phyloP scores from a whole-genome alignment of 2,888 invertebrate genomes.

The Diarsia brunnea region DNA sequence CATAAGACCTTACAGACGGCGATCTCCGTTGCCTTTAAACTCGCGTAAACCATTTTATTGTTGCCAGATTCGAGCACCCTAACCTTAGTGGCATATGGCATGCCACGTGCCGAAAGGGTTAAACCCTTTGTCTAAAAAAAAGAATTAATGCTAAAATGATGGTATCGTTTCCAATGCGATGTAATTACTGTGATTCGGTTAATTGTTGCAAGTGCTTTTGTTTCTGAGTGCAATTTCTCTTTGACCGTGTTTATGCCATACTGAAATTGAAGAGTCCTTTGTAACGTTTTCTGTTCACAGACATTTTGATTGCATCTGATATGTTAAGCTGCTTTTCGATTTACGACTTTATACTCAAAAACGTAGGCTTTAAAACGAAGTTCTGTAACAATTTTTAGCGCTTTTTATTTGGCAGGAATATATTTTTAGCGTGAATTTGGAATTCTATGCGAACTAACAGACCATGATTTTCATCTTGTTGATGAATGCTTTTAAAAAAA shows the following conservation, averaged over 20 bases:
- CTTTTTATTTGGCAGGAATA: slow-evolving; percentile 57
- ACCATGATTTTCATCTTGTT: slow-evolving; percentile 75
- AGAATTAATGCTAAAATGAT: slow-evolving; percentile 82
- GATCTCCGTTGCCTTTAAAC: slow-evolving; percentile 63
- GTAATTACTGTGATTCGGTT: slow-evolving; percentile 88
- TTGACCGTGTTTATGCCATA: slow-evolving; percentile 87
- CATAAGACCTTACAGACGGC: slow-evolving; percentile 51
- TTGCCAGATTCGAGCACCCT: slow-evolving; percentile 68
- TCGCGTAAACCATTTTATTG: slow-evolving; percentile 71
- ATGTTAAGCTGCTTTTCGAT: slow-evolving; percentile 57
- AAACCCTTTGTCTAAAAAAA: slow-evolving; percentile 81
- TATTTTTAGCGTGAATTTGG: slow-evolving; percentile 69
- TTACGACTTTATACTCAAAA: slow-evolving; percentile 63
- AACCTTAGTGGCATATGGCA: slow-evolving; percentile 80
- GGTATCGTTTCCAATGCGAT: slow-evolving; percentile 87
- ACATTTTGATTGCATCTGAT: slow-evolving; percentile 69
- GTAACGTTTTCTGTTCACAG: slow-evolving; percentile 70
- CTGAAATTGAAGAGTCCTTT: slow-evolving; percentile 84
- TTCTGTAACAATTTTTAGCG: slow-evolving; percentile 53
- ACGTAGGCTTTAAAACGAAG: slow-evolving; percentile 60
- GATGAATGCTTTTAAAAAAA: slow-evolving; percentile 72
- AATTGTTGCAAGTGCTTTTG: slow-evolving; percentile 87
- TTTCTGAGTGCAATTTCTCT: slow-evolving; percentile 83
- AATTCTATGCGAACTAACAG: slow-evolving; percentile 72
- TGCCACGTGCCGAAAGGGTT: slow-evolving; percentile 87